These are phyloP conservation scores for Muschampia staudingeri DNA, from an alignment of 2,888 invertebrate genomes.

Conservation along the genomic window DNA sequence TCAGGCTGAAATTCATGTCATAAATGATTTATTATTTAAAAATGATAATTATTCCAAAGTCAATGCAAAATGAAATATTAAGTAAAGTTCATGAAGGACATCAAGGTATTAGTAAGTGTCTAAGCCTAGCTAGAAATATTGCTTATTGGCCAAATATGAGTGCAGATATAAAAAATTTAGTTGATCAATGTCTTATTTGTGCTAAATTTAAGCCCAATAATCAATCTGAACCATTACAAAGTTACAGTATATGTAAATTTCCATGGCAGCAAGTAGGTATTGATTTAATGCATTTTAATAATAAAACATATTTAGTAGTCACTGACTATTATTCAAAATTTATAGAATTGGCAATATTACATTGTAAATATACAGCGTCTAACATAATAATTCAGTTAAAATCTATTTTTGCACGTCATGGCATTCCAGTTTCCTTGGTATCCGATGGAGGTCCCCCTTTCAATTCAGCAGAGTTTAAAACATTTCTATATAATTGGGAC, in stretches of 20 bases:
- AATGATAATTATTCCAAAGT: not conserved
- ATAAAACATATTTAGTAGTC: not conserved
- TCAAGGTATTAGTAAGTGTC: not conserved
- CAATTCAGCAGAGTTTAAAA: too few species aligned
- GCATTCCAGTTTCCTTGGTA: too few species aligned
- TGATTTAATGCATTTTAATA: conserved; percentile 1
- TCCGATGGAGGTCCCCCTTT: too few species aligned
- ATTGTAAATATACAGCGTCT: too few species aligned
- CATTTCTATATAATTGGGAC: too few species aligned
- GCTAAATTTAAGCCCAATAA: not conserved
- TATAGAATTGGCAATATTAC: not conserved
- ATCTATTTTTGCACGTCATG: too few species aligned
- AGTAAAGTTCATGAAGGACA: not conserved
- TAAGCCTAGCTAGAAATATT: not conserved
- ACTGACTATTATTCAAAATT: not conserved
- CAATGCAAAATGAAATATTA: not conserved
- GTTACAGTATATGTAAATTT: not conserved
- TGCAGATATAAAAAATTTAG: not conserved
- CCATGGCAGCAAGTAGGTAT: not conserved
- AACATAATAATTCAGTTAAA: too few species aligned
- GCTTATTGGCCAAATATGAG: not conserved
- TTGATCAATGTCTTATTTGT: not conserved
- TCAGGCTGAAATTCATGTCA: not conserved
- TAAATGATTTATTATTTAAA: not conserved
- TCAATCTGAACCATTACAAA: not conserved